These are phyloP conservation scores for Poecilia velifera DNA, from an alignment of 2,797 vertebrate species.

Conservation along the genomic window DNA sequence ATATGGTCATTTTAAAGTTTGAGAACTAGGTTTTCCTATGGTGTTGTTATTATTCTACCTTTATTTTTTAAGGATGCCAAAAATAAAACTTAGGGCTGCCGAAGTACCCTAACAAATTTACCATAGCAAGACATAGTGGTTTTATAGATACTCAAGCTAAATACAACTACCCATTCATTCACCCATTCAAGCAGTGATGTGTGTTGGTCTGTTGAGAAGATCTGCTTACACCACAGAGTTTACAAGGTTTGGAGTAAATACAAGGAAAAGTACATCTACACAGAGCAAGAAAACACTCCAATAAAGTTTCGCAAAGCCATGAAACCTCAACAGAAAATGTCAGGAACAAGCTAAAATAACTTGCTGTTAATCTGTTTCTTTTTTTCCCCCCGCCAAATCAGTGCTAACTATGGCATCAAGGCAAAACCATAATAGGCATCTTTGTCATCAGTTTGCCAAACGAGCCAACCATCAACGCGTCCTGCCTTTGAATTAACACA, in stretches of 20 bases:
- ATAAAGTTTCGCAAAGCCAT: slow-evolving; percentile 45
- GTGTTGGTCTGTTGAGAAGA: slow-evolving; percentile 67
- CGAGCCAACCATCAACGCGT: slow-evolving; percentile 33
- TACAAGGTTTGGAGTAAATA: slow-evolving; percentile 72
- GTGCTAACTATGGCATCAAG: slow-evolving; percentile 25
- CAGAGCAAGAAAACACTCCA: slow-evolving; percentile 66
- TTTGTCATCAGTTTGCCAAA: slow-evolving; percentile 51
- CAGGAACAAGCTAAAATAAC: slow-evolving; percentile 54
- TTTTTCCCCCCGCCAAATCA: slow-evolving; percentile 27
- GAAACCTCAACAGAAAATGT: slow-evolving; percentile 53
- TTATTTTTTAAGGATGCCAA: not conserved
- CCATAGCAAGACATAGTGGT: slow-evolving; percentile 54
- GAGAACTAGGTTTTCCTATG: not conserved
- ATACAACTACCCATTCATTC: slow-evolving; percentile 70
- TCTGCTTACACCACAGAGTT: slow-evolving; percentile 77
- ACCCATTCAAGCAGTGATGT: slow-evolving; percentile 57
- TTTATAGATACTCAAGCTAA: slow-evolving; percentile 76
- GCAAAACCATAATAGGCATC: slow-evolving; percentile 37
- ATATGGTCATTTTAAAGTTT: not conserved
- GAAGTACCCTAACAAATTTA: slow-evolving; percentile 8
- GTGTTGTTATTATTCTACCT: not conserved
- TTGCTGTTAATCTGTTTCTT: slow-evolving; percentile 35
- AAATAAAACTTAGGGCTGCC: not conserved
- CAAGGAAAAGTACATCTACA: slow-evolving; percentile 67
- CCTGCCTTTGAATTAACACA: slow-evolving; percentile 63